These are phyloP conservation scores for Ginglymostoma cirratum DNA, from an alignment of 2,113 vertebrate genomes.

Conservation along the genomic window DNA sequence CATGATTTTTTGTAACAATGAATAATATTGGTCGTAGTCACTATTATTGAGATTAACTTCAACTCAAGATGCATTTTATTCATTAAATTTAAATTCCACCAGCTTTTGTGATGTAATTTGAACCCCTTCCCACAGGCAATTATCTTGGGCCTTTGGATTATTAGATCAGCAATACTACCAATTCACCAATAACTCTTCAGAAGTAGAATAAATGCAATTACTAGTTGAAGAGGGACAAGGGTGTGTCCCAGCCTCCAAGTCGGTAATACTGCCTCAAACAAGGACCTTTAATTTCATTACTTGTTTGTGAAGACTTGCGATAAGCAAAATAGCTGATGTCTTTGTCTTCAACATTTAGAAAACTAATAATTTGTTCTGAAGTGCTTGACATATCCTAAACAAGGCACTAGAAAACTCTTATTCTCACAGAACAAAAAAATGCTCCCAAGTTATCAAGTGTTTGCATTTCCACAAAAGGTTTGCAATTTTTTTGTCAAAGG, in stretches of 20 bases:
- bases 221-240: neutral
- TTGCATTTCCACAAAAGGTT: neutral
- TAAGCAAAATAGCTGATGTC: neutral
- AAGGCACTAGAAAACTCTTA: neutral
- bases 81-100: too few relatives aligned
- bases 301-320: neutral
- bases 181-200: too few relatives aligned
- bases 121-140: too few relatives aligned
- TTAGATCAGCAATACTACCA: too few relatives aligned
- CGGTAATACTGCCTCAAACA: neutral
- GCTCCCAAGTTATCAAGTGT: neutral
- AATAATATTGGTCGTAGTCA: too few relatives aligned
- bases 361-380: neutral
- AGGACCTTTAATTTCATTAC: neutral
- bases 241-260: neutral
- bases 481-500: neutral
- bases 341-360: neutral
- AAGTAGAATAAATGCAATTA: neutral
- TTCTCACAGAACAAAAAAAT: neutral
- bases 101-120: too few relatives aligned
- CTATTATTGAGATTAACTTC: too few relatives aligned
- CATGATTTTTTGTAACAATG: too few relatives aligned
- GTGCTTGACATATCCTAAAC: neutral
- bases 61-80: too few relatives aligned
- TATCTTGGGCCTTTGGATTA: too few relatives aligned